A percentile compares a stretch with the other conserved stretches of the same genome.
These are phyloP conservation scores for Leptobrachium ailaonicum DNA, from an alignment of 2,113 vertebrate species.

Conservation along the genomic window DNA sequence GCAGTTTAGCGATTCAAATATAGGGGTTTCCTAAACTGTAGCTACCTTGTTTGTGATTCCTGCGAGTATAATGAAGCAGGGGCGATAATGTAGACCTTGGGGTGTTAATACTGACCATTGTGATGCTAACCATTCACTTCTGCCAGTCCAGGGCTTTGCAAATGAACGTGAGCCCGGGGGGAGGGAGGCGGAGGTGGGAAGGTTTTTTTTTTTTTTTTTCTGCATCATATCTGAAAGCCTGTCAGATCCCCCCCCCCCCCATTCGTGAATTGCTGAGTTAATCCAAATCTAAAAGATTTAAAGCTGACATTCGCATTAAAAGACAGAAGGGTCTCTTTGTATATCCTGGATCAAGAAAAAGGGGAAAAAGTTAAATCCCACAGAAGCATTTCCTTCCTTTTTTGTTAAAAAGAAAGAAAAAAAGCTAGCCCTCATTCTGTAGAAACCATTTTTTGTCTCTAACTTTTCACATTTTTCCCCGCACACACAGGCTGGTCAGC, in stretches of 20 bases:
- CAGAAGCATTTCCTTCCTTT: slow-evolving; percentile 84
- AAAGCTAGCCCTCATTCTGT: slow-evolving; percentile 63
- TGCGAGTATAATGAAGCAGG: slow-evolving; percentile 61
- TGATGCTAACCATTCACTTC: slow-evolving; percentile 82
- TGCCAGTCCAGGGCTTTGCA: slow-evolving; percentile 73
- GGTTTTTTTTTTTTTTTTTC: slow-evolving; percentile 57
- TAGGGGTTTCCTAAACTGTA: slow-evolving; percentile 38
- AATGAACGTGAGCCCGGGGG: slow-evolving; percentile 73
- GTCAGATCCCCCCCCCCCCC: slow-evolving; percentile 73
- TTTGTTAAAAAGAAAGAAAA: slow-evolving; percentile 71
- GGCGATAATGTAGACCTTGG: slow-evolving; percentile 68
- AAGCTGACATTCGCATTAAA: slow-evolving; percentile 75
- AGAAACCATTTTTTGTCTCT: slow-evolving; percentile 77
- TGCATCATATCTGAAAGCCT: slow-evolving; percentile 83
- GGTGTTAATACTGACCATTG: slow-evolving; percentile 83
- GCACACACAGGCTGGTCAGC: slow-evolving; percentile 72
- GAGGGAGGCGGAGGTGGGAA: slow-evolving; percentile 45
- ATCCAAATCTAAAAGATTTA: slow-evolving; percentile 83
- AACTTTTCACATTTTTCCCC: slow-evolving; percentile 80
- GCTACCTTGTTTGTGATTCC: slow-evolving; percentile 64
- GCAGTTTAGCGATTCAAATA: background rate
- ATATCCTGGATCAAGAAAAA: slow-evolving; percentile 68
- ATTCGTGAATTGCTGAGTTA: slow-evolving; percentile 69
- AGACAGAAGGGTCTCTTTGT: slow-evolving; percentile 81
- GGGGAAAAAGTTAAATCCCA: slow-evolving; percentile 73